Conservation (phyloP, 1,140 invertebrate genomes). For the Drosophila ironensis region DNA sequence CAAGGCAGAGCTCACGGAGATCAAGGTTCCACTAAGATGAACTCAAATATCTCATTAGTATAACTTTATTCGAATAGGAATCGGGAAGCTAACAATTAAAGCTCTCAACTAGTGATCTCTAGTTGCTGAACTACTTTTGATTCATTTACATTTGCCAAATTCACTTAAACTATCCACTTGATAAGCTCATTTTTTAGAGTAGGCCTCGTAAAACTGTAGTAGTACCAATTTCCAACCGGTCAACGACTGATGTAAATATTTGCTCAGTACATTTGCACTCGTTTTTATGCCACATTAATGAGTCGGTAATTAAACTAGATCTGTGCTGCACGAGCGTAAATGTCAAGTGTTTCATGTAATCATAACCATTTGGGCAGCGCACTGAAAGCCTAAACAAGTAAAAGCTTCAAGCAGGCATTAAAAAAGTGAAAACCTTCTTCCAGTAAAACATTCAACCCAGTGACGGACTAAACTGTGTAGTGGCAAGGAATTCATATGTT, state of each 20-base stretch:
- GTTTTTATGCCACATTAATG: conserved; percentile 22
- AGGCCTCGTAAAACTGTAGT: neutral
- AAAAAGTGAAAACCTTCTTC: conserved; percentile 68
- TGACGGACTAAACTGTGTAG: neutral
- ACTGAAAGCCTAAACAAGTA: conserved; percentile 39
- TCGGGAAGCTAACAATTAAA: no score
- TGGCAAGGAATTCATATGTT: neutral
- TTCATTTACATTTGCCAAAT: neutral
- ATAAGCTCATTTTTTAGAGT: no score
- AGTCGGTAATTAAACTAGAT: conserved; percentile 46
- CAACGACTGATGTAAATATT: neutral
- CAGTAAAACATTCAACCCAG: conserved; percentile 23
- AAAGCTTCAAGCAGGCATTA: conserved; percentile 51
- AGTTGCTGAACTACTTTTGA: no score
- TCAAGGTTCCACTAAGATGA: neutral
- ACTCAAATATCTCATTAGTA: no score
- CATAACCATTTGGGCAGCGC: conserved; percentile 27
- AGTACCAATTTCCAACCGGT: neutral
- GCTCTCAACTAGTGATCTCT: no score
- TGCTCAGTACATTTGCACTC: conserved; percentile 26
- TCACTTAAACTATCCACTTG: no score
- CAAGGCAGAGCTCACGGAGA: no score
- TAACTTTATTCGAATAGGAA: no score
- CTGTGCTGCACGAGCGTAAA: conserved; percentile 22
- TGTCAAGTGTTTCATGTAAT: conserved; percentile 53